Conservation (phyloP, 2,888 invertebrate genomes). For the Venustoraphidia nigricollis region DNA sequence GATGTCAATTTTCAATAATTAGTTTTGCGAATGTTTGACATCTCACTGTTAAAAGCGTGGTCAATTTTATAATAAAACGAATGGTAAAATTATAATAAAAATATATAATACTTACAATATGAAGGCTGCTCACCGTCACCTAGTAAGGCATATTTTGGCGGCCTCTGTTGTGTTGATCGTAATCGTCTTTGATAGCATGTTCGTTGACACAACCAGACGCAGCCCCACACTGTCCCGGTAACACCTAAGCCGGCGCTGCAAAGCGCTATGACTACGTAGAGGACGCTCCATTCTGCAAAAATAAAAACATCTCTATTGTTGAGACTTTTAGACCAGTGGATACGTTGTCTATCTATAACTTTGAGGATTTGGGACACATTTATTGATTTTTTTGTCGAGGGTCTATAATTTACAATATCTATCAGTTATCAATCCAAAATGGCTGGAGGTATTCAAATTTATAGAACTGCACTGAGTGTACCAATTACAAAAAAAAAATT, state of each 20-base stretch:
- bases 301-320: background rate
- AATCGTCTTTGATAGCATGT: conserved; percentile 32
- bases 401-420: too few species aligned
- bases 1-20: too few species aligned
- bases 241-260: conserved; percentile 38
- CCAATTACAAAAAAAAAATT: background rate
- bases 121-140: conserved; percentile 51
- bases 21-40: too few species aligned
- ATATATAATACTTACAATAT: conserved; percentile 33
- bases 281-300: conserved; percentile 58
- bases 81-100: background rate
- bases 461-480: background rate
- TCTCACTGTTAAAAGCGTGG: too few species aligned
- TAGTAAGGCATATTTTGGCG: conserved; percentile 55
- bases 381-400: too few species aligned
- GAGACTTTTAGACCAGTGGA: too few species aligned
- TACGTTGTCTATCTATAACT: too few species aligned
- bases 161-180: conserved; percentile 32
- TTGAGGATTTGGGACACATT: too few species aligned
- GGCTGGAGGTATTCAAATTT: too few species aligned
- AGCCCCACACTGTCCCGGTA: conserved; percentile 46
- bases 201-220: conserved; percentile 43
- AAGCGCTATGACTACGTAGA: conserved; percentile 73
- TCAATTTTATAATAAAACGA: too few species aligned
- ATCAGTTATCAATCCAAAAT: too few species aligned